Evolutionary conservation across 2,797 vertebrate genomes (phyloP).

Genomic region (Microtus agrestis): DNA sequence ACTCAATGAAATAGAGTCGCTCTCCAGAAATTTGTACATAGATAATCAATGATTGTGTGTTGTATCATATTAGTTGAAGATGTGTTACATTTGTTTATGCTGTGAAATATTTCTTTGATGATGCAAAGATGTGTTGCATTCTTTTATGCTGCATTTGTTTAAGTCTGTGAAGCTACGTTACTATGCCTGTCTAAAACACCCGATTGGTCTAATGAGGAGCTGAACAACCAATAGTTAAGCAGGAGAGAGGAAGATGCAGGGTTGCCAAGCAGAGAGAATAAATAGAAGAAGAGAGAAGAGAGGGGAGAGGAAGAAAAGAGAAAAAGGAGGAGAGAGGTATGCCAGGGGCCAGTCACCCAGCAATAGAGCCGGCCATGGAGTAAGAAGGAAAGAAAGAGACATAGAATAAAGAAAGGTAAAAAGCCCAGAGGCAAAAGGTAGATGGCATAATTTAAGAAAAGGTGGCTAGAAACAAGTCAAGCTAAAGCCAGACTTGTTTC

Average conservation of each 20-base stretch:
- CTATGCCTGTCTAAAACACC: neutral
- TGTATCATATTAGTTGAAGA: neutral
- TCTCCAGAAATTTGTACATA: neutral
- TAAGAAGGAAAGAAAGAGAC: neutral
- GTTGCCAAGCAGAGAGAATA: neutral
- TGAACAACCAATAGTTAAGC: neutral
- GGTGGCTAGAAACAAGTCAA: neutral
- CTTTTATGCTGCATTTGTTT: neutral
- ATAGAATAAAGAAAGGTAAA: neutral
- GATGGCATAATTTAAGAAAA: neutral
- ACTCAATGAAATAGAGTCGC: neutral
- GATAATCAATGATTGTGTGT: neutral
- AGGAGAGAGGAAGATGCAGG: neutral
- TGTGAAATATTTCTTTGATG: neutral
- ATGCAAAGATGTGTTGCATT: neutral
- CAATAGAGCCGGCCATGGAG: neutral
- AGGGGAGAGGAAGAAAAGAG: too few relatives aligned
- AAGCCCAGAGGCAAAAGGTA: neutral
- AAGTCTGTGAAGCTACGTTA: neutral
- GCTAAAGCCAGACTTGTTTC: neutral
- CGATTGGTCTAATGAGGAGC: neutral
- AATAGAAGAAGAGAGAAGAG: neutral
- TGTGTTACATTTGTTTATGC: neutral
- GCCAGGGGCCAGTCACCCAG: neutral
- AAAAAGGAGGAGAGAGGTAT: neutral